phyloP scores from a whole-genome alignment of 2,113 vertebrate species.

The Hypocryptadius cinnamomeus region DNA sequence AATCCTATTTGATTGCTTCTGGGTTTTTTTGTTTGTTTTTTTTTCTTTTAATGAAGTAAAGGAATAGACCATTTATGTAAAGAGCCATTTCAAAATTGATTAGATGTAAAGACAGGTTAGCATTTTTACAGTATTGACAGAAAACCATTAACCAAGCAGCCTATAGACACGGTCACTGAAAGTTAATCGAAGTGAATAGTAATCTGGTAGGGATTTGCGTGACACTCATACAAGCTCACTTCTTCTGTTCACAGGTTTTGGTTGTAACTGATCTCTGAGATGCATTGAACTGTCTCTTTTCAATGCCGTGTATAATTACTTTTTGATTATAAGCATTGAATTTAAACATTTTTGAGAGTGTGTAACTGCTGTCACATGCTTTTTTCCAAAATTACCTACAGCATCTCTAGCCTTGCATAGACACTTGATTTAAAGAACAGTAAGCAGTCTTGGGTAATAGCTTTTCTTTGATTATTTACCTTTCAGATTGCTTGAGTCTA shows the following conservation, averaged over 20 bases:
- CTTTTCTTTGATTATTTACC: slow-evolving; percentile 44
- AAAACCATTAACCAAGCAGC: slow-evolving; percentile 68
- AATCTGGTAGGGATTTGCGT: slow-evolving; percentile 28
- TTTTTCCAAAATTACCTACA: slow-evolving; percentile 8
- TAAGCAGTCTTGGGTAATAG: slow-evolving; percentile 11
- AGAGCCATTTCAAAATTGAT: slow-evolving; percentile 73
- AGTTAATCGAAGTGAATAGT: slow-evolving; percentile 68
- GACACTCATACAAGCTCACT: slow-evolving; percentile 1
- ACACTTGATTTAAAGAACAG: not conserved
- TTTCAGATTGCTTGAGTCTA: slow-evolving; percentile 29
- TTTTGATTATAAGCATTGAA: not conserved
- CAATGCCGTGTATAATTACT: slow-evolving; percentile 9
- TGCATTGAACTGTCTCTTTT: not conserved
- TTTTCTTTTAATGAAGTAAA: slow-evolving; percentile 58
- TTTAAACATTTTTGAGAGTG: not conserved
- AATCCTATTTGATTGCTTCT: slow-evolving; percentile 57
- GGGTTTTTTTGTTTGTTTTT: not conserved
- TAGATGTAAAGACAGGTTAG: slow-evolving; percentile 67
- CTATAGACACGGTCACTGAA: slow-evolving; percentile 60
- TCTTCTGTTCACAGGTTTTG: not conserved
- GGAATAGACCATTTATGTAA: slow-evolving; percentile 59
- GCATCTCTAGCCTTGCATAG: not conserved
- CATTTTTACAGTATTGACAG: slow-evolving; percentile 78
- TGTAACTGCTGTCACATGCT: not conserved
- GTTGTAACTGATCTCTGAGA: not conserved